These are phyloP conservation scores for Pygoscelis adeliae DNA, from an alignment of 2,113 vertebrate species.

Conservation along the genomic window DNA sequence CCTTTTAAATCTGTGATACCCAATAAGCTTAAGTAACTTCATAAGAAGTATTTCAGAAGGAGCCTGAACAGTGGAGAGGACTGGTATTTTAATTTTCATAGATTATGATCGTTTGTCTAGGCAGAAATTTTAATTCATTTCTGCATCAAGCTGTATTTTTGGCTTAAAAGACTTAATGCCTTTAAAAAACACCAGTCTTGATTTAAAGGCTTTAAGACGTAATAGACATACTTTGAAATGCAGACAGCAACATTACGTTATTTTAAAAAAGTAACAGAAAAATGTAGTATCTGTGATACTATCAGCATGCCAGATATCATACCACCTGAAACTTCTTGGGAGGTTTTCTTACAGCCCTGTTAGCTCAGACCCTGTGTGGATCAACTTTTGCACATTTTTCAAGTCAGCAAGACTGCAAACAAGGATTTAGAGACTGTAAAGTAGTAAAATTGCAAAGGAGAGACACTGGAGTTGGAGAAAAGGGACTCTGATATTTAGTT, in stretches of 20 bases:
- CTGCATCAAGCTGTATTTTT: not conserved
- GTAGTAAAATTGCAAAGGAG: conserved; percentile 10
- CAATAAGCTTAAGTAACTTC: not conserved
- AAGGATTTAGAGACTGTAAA: conserved; percentile 7
- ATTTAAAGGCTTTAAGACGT: not conserved
- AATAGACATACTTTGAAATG: conserved; percentile 23
- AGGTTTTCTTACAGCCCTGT: conserved; percentile 17
- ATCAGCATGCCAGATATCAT: not conserved
- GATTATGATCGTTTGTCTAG: not conserved
- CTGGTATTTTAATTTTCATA: conserved; percentile 20
- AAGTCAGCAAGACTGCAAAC: conserved; percentile 5
- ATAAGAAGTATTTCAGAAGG: not conserved
- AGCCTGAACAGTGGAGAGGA: not conserved
- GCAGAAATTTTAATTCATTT: conserved; percentile 2
- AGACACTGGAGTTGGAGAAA: not conserved
- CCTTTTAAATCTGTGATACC: not conserved
- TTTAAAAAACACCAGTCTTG: not conserved
- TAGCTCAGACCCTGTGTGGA: not conserved
- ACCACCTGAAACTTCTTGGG: conserved; percentile 39
- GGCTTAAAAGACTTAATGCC: not conserved
- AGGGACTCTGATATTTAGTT: conserved; percentile 48
- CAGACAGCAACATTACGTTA: not conserved
- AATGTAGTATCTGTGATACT: not conserved
- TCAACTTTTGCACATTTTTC: conserved; percentile 15
- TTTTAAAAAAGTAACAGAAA: not conserved